These are phyloP conservation scores for Gymnothorax reevesii DNA, from an alignment of 2,797 vertebrate genomes.

Conservation along the genomic window DNA sequence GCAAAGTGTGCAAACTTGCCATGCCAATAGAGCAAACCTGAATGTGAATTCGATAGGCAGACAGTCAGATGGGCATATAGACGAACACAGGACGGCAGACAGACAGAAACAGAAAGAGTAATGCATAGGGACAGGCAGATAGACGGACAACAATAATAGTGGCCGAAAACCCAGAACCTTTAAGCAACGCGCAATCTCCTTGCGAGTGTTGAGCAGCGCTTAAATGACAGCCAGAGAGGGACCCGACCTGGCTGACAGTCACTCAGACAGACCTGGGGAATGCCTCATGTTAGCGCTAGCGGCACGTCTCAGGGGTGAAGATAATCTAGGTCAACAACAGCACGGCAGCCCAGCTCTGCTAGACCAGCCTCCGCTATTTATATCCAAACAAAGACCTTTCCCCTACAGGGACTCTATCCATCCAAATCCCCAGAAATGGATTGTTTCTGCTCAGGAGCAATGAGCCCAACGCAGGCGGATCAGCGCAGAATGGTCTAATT, in stretches of 20 bases:
- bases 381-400: slow-evolving; percentile 69
- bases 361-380: slow-evolving; percentile 57
- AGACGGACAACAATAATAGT: too few species aligned
- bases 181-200: too few species aligned
- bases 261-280: slow-evolving; percentile 5
- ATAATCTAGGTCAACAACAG: slow-evolving; percentile 59
- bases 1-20: too few species aligned
- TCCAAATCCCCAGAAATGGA: slow-evolving; percentile 57
- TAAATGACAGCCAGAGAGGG: too few species aligned
- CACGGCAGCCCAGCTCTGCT: slow-evolving; percentile 28
- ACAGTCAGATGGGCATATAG: too few species aligned
- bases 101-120: too few species aligned
- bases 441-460: slow-evolving; percentile 1
- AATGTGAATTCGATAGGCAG: too few species aligned
- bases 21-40: too few species aligned
- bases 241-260: slow-evolving; percentile 20
- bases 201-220: too few species aligned
- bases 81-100: too few species aligned
- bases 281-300: neutral
- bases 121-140: too few species aligned
- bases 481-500: slow-evolving; percentile 13
- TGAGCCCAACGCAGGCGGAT: neutral
- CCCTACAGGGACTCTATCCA: slow-evolving; percentile 50
- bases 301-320: slow-evolving; percentile 42
- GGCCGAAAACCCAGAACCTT: too few species aligned